These are phyloP conservation scores for Apocheima hispidaria DNA, from an alignment of 2,888 invertebrate genomes.

Conservation along the genomic window DNA sequence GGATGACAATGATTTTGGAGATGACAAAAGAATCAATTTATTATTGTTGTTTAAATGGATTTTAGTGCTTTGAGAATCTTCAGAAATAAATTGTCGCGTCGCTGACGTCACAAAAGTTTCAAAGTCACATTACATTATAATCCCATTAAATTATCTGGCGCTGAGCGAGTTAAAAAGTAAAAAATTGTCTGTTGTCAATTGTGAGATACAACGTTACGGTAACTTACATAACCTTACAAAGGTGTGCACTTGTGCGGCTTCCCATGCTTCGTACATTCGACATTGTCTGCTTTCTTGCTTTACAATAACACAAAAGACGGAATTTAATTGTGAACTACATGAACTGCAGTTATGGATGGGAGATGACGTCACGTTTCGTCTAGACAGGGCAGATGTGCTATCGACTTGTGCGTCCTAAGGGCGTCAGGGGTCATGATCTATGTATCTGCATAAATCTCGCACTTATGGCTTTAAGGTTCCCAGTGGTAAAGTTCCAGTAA, in stretches of 20 bases:
- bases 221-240: conserved; percentile 58
- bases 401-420: conserved; percentile 1
- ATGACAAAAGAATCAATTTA: too few relatives aligned
- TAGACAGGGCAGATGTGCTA: conserved; percentile 37
- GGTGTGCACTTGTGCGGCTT: conserved; percentile 73
- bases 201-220: conserved; percentile 43
- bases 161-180: conserved; percentile 46
- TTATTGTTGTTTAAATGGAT: background rate
- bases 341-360: conserved; percentile 40
- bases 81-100: background rate
- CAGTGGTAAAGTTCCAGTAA: too few relatives aligned
- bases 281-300: conserved; percentile 69
- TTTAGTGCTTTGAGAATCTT: background rate
- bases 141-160: too few relatives aligned
- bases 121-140: background rate
- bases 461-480: background rate
- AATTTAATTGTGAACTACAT: conserved; percentile 52
- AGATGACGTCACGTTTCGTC: conserved; percentile 40
- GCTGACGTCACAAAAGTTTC: background rate
- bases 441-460: background rate
- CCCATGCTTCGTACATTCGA: conserved; percentile 66
- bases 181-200: conserved; percentile 51
- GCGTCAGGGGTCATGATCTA: conserved; percentile 8
- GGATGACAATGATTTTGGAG: too few relatives aligned
- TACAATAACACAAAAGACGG: conserved; percentile 24